Evolutionary conservation across 92 coral and sea anemone species (phyloP), one percentile per base, ranked within the genome.

Genomic region (Umimayanthus chanpuru): DNA sequence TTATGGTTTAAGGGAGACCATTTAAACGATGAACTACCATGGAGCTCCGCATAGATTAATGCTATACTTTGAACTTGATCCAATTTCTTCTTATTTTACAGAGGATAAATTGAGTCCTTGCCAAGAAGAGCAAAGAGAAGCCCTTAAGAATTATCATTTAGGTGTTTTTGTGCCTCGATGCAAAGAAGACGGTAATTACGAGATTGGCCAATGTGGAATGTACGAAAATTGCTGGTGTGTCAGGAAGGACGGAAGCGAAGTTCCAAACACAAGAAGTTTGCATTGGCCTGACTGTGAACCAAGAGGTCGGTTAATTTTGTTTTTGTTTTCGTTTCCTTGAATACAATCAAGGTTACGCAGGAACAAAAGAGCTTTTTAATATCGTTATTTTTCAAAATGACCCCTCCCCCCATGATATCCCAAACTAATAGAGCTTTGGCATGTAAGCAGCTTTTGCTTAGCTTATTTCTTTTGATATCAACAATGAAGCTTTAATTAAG

Each of bases 151-250:
- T 4, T 91, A 82, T 89, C 75, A 89, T n/a, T 74, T 82, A 32
- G 98, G 98, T 12, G 96, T 66, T 3, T 87, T 67, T 58, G 85
- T 78, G 11, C 96, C 94, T 18, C 91, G 89, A 10, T 95, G 98
- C 74, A 88, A 85, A 73, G 75, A 88, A 40, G 98, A 95, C 72
- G 98, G 98, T n/a, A 91, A 92, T 50, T 95, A 88, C 79, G 95
- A 91, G 30, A 85, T 85, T 32, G 96, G 90, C 20, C 98, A 95
- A 76, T 95, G 98, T 83, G 67, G 79, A n/a, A 85, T 89, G 12
- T 71, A 92, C 43, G 98, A 96, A 10, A 88, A 77, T 73, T 95
- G 98, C 85, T 95, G 98, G 98, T 95, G 98, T 89, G 91, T 88
- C 26, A 86, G 81, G 66, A 90, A 87, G 50, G 90, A 92, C 53